Conservation (phyloP, 2,797 vertebrate species). For the Myoxocephalus aenaeus region DNA sequence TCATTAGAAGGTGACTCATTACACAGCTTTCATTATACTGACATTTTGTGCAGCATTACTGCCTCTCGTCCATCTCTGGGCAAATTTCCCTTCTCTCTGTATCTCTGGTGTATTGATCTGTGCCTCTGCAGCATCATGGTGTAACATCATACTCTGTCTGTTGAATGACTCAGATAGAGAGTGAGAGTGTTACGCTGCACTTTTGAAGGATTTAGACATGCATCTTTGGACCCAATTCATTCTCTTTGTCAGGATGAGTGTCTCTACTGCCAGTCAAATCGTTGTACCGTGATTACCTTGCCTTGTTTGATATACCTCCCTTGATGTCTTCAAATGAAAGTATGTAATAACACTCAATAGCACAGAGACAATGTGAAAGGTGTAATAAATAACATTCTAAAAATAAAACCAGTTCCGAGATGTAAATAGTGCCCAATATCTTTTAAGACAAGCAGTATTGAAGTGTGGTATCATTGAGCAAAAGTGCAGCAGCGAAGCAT, state of each 20-base stretch:
- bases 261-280: not conserved
- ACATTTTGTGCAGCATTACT: constrained; percentile 35
- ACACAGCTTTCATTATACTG: constrained; percentile 41
- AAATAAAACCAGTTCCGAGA: not conserved
- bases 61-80: constrained; percentile 27
- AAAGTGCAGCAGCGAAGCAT: constrained; percentile 5
- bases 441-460: not conserved
- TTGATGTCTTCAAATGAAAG: not conserved
- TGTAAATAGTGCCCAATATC: not conserved
- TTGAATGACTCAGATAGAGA: constrained; percentile 12
- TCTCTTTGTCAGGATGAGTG: not conserved
- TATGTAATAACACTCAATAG: not conserved
- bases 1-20: constrained; percentile 46
- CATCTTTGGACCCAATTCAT: not conserved
- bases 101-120: constrained; percentile 47
- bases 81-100: constrained; percentile 28
- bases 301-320: not conserved
- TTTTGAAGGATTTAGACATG: not conserved
- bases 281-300: not conserved
- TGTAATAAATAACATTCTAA: not conserved
- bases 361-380: not conserved
- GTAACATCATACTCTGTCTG: constrained; percentile 37
- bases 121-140: constrained; percentile 27
- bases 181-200: not conserved
- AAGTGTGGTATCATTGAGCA: not conserved